Percentiles rank a stretch among this genome's conserved stretches.
Conservation (phyloP, 1,140 invertebrate genomes). For the Drosophila leontia region DNA sequence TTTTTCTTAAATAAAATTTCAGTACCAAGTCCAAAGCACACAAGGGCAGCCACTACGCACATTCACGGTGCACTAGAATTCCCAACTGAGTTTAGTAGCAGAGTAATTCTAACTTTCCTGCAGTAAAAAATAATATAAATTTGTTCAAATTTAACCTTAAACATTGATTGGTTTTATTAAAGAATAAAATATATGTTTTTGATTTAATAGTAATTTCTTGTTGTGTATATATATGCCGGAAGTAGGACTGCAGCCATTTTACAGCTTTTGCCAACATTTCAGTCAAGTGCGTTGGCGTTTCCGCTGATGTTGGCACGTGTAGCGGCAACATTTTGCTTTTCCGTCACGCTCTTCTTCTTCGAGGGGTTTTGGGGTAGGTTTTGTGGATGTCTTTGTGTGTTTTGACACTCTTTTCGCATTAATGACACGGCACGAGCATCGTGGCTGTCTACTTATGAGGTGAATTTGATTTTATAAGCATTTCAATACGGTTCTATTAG, state of each 20-base stretch:
- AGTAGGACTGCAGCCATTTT: conserved; percentile 40
- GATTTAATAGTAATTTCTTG: neutral
- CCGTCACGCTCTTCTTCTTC: conserved; percentile 22
- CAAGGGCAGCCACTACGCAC: too few relatives aligned
- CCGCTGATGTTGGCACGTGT: conserved; percentile 53
- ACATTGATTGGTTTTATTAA: too few relatives aligned
- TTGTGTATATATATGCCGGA: conserved; percentile 18
- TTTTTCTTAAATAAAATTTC: too few relatives aligned
- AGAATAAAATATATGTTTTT: too few relatives aligned
- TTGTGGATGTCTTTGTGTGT: conserved; percentile 28
- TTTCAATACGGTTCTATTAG: neutral
- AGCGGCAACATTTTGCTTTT: conserved; percentile 26
- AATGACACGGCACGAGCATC: conserved; percentile 23
- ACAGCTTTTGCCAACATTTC: conserved; percentile 33
- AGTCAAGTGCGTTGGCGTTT: conserved; percentile 50
- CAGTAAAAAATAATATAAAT: too few relatives aligned
- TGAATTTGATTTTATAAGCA: conserved; percentile 18
- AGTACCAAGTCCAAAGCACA: too few relatives aligned
- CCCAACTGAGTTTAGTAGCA: too few relatives aligned
- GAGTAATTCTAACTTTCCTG: too few relatives aligned
- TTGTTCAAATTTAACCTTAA: too few relatives aligned
- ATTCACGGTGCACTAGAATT: too few relatives aligned
- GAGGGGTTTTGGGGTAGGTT: conserved; percentile 8
- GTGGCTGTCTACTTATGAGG: conserved; percentile 7
- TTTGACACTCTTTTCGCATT: conserved; percentile 51